Percentiles rank a stretch among this genome's conserved stretches.
phyloP scores from a whole-genome alignment of 2,888 invertebrate species.

The Leptinotarsa peninsularis region DNA sequence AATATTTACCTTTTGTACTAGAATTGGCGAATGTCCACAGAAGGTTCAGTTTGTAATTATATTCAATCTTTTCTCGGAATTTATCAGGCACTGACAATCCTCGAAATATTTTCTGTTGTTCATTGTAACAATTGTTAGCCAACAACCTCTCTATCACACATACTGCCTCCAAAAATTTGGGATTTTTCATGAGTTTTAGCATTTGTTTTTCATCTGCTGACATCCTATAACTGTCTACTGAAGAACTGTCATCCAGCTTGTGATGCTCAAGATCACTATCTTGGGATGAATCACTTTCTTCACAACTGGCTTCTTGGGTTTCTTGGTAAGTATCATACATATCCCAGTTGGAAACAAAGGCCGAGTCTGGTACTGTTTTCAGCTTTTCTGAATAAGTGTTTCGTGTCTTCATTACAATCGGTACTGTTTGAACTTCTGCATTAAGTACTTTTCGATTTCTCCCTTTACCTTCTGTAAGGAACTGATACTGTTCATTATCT shows the following conservation, averaged over 20 bases:
- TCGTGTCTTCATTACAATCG: constrained; percentile 73
- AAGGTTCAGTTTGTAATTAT: constrained; percentile 74
- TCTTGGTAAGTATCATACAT: constrained; percentile 79
- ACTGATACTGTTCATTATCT: constrained; percentile 77
- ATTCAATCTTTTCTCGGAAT: constrained; percentile 73
- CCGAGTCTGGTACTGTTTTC: constrained; percentile 66
- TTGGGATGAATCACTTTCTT: constrained; percentile 31
- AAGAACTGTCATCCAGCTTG: constrained; percentile 46
- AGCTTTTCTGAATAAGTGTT: constrained; percentile 68
- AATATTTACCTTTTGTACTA: constrained; percentile 62
- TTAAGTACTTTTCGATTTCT: constrained; percentile 74
- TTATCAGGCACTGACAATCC: constrained; percentile 73
- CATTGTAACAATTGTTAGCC: constrained; percentile 75
- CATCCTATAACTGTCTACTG: constrained; percentile 55
- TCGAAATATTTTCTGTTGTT: constrained; percentile 78
- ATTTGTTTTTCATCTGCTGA: constrained; percentile 61
- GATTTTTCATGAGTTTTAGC: constrained; percentile 58
- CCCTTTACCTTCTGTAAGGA: constrained; percentile 76
- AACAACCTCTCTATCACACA: constrained; percentile 79
- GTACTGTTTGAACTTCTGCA: constrained; percentile 79
- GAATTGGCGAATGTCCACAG: constrained; percentile 76
- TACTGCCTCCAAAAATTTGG: constrained; percentile 72
- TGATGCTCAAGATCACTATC: constrained; percentile 50
- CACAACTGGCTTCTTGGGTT: constrained; percentile 53
- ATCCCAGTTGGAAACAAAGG: constrained; percentile 82